Percentiles rank a stretch among this genome's conserved stretches.
phyloP scores from a whole-genome alignment of 2,888 invertebrate species.

The Oscheius sp. region DNA sequence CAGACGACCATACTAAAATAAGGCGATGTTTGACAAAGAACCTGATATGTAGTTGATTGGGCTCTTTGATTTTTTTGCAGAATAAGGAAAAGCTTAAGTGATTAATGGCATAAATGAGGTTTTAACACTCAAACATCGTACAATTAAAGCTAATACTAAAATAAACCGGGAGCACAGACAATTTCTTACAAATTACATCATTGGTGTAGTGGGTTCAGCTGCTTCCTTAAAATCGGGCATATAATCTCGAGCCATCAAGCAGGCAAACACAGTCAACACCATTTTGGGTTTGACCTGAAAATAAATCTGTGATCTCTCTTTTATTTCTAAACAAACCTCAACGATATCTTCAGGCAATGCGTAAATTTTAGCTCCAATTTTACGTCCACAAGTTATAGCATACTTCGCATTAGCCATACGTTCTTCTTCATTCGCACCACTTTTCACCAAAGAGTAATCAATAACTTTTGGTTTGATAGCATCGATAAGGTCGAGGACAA shows the following conservation, averaged over 20 bases:
- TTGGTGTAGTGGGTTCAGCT: conserved; percentile 6
- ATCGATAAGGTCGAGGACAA: conserved; percentile 94
- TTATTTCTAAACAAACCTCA: conserved; percentile 77
- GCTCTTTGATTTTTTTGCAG: too few relatives aligned
- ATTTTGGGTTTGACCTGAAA: conserved; percentile 88
- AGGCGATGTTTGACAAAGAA: too few relatives aligned
- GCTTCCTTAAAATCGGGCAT: conserved; percentile 84
- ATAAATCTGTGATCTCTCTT: background rate
- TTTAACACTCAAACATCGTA: too few relatives aligned
- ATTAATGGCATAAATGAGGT: too few relatives aligned
- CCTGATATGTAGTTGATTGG: too few relatives aligned
- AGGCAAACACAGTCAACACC: conserved; percentile 99
- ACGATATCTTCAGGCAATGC: conserved; percentile 98
- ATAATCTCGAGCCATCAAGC: conserved; percentile 97
- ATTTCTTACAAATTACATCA: background rate
- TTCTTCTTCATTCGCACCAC: conserved; percentile 50
- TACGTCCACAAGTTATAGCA: conserved; percentile 96
- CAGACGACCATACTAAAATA: too few relatives aligned
- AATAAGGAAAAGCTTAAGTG: too few relatives aligned
- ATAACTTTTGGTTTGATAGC: conserved; percentile 94
- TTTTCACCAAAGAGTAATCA: conserved; percentile 81
- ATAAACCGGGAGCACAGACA: too few relatives aligned
- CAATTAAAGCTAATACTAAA: too few relatives aligned
- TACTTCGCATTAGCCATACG: conserved; percentile 92
- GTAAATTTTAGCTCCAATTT: conserved; percentile 96